Conservation (phyloP, 2,797 vertebrate genomes). For the Bucorvus abyssinicus region DNA sequence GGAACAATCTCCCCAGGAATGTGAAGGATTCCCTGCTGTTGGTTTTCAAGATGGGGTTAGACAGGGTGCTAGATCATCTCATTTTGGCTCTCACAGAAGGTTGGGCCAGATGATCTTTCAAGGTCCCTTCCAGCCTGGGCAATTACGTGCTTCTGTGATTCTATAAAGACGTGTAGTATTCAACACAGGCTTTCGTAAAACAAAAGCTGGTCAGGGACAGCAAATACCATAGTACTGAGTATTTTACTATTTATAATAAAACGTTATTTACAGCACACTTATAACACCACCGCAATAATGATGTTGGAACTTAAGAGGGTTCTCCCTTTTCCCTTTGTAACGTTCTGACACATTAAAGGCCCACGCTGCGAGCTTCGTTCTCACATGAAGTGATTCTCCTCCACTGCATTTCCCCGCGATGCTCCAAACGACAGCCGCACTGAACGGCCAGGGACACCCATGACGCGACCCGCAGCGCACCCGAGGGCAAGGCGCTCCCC, state of each 20-base stretch:
- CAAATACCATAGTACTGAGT: fast-evolving
- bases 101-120: background rate
- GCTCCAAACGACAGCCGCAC: background rate
- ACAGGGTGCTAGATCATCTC: background rate
- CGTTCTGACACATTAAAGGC: background rate
- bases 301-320: fast-evolving
- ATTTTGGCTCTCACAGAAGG: fast-evolving
- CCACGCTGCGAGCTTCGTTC: fast-evolving
- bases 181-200: background rate
- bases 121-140: background rate
- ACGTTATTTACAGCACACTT: background rate
- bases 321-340: background rate
- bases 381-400: fast-evolving
- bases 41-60: background rate
- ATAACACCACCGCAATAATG: background rate
- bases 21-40: fast-evolving
- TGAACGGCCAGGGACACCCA: background rate
- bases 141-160: background rate
- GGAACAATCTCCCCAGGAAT: background rate
- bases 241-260: background rate
- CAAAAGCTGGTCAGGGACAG: background rate
- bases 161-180: fast-evolving
- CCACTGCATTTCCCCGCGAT: fast-evolving
- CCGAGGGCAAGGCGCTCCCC: background rate
- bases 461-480: no score